phyloP scores from a whole-genome alignment of 2,888 invertebrate genomes.

The Drosophila tripunctata region DNA sequence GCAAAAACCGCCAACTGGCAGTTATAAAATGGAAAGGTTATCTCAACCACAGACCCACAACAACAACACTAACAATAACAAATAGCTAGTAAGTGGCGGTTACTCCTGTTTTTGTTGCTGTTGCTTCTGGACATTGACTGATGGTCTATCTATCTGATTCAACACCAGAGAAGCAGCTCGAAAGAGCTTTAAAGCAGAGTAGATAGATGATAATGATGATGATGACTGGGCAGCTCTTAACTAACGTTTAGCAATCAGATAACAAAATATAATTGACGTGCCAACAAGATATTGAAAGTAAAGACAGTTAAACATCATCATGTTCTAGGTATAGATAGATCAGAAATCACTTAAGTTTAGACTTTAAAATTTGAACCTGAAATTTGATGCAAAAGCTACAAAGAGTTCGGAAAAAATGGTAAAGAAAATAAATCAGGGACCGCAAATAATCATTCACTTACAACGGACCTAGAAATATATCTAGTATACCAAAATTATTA shows the following conservation, averaged over 20 bases:
- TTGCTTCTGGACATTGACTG: slow-evolving; percentile 64
- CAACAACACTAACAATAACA: slow-evolving; percentile 5
- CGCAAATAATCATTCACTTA: too few relatives aligned
- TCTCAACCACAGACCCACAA: slow-evolving; percentile 29
- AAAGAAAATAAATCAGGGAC: too few relatives aligned
- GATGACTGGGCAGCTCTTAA: slow-evolving; percentile 54
- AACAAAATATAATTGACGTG: slow-evolving; percentile 35
- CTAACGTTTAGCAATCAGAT: slow-evolving; percentile 52
- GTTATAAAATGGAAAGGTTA: slow-evolving; percentile 71
- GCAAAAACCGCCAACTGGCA: slow-evolving; percentile 43
- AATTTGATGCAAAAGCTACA: too few relatives aligned
- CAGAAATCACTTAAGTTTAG: too few relatives aligned
- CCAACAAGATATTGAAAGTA: too few relatives aligned
- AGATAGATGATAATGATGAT: slow-evolving; percentile 11
- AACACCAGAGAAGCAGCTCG: slow-evolving; percentile 3
- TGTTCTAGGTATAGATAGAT: too few relatives aligned
- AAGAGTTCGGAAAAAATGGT: too few relatives aligned
- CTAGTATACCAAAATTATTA: too few relatives aligned
- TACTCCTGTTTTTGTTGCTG: slow-evolving; percentile 31
- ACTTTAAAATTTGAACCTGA: too few relatives aligned
- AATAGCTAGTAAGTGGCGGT: slow-evolving; percentile 21
- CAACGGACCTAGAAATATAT: too few relatives aligned
- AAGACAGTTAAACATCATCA: too few relatives aligned
- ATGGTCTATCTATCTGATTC: slow-evolving; percentile 47
- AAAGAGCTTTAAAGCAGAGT: slow-evolving; percentile 5